Base-by-base conservation (phyloP, 2,113 vertebrate genomes). In the Psilopsiagon aymara region DNA sequence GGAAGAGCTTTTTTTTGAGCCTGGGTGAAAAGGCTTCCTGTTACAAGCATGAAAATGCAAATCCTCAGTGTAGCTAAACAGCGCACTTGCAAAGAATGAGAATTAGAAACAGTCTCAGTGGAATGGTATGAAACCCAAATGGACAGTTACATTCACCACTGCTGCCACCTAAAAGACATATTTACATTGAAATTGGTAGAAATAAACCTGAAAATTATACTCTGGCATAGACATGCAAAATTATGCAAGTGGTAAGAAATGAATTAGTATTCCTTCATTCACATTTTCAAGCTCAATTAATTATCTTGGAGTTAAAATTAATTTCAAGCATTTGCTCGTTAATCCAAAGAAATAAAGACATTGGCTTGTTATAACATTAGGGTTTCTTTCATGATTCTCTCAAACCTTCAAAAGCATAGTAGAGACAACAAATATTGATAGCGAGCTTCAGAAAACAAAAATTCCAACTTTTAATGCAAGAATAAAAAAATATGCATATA, bases 251-350 rank as follows among this genome's bases (percentile, higher is more conserved):
- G 60, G 68, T 92, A 53, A 89, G 80, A 59, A 92, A 91, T 67
- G 4, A 67, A 76, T 60, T 86, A 49, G 17, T 77, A 81, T 92
- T 95, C 33, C 76, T 83, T 87, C 62, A 60, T 31, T 85, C 41
- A 71, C 75, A 88, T 86, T 88, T 87, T 47, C 55, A 91, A 93
- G 13, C 39, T 86, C 96, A 85, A 76, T 67, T 95, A 80, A 94
- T 92, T 78, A 71, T 59, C 60, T 94, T 73, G 83, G 46, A 89
- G 67, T 83, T 92, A 93, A 96, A 96, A 82, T 81, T 60, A 27
- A 37, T 74, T 73, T 46, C 59, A 95, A 49, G 23, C 8, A 66
- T 31, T 75, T 95, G 49, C 47, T 91, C 39, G 51, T 90, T 93
- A 96, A 94, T 74, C 31, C 43, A 78, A 57, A 86, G 59, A 93